Percentiles rank a stretch among this genome's conserved stretches.
phyloP scores from a whole-genome alignment of 64 coral and sea anemone species.

The Actinia equina region DNA sequence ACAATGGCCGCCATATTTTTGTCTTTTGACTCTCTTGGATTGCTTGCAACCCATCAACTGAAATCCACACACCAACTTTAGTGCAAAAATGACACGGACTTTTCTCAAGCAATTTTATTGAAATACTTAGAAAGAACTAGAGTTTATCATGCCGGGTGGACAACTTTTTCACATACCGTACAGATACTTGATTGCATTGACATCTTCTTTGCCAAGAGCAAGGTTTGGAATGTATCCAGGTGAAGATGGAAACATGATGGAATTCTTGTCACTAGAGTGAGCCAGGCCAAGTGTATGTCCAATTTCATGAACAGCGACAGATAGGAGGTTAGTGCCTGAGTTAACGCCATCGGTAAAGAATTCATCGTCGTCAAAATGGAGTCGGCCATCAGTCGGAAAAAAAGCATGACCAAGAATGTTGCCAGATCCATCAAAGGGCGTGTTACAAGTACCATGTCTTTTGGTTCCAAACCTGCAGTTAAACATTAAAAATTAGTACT shows the following conservation, averaged over 20 bases:
- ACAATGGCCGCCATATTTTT: too few relatives aligned
- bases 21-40: too few relatives aligned
- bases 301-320: conserved; percentile 81
- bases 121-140: too few relatives aligned
- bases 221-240: conserved; percentile 51
- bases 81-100: too few relatives aligned
- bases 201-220: conserved; percentile 52
- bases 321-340: conserved; percentile 58
- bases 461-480: conserved; percentile 44
- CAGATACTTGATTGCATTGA: conserved; percentile 44
- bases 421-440: conserved; percentile 56
- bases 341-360: conserved; percentile 50
- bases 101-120: too few relatives aligned
- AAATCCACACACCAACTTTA: too few relatives aligned
- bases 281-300: conserved; percentile 66
- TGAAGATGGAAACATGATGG: conserved; percentile 63
- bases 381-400: conserved; percentile 41
- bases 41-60: too few relatives aligned
- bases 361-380: conserved; percentile 92
- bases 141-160: too few relatives aligned
- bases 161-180: conserved; percentile 51
- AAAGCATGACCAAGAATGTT: conserved; percentile 70
- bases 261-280: conserved; percentile 51
- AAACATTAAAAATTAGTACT: too few relatives aligned
- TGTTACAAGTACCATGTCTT: conserved; percentile 39